Percentiles rank a stretch among this genome's conserved stretches.
Evolutionary conservation across 2,888 invertebrate genomes (phyloP).

Genomic region (Linyphia triangularis): DNA sequence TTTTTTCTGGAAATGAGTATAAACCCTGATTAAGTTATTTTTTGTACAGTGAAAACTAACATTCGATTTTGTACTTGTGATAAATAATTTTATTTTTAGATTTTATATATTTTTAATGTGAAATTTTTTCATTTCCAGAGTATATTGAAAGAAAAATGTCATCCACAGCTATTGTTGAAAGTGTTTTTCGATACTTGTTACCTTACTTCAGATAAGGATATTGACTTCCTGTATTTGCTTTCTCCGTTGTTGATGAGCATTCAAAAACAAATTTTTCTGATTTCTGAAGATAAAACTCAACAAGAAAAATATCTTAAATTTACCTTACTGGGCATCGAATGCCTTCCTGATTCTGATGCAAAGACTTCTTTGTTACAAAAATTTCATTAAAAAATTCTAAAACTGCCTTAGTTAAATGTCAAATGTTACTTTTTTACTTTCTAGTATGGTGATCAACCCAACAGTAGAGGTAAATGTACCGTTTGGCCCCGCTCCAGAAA

Average conservation of each 20-base stretch:
- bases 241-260: constrained; percentile 15
- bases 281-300: not conserved
- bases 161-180: constrained; percentile 10
- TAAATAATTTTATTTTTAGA: no score
- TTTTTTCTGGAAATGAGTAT: no score
- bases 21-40: no score
- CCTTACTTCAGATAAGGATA: not conserved
- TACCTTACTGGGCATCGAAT: not conserved
- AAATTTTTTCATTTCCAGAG: not conserved
- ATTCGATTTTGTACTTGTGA: no score
- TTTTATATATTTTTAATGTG: not conserved
- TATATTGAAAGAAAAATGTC: not conserved
- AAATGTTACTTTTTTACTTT: no score
- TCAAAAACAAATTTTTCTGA: not conserved
- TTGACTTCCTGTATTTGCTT: not conserved
- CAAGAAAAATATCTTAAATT: not conserved
- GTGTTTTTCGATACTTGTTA: constrained; percentile 22
- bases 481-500: no score
- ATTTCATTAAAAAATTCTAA: not conserved
- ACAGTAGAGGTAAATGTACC: no score
- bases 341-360: constrained; percentile 26
- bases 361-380: not conserved
- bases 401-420: no score
- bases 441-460: no score
- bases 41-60: no score